Conservation (phyloP, 2,113 vertebrate species). For the Hystrix brachyura region DNA sequence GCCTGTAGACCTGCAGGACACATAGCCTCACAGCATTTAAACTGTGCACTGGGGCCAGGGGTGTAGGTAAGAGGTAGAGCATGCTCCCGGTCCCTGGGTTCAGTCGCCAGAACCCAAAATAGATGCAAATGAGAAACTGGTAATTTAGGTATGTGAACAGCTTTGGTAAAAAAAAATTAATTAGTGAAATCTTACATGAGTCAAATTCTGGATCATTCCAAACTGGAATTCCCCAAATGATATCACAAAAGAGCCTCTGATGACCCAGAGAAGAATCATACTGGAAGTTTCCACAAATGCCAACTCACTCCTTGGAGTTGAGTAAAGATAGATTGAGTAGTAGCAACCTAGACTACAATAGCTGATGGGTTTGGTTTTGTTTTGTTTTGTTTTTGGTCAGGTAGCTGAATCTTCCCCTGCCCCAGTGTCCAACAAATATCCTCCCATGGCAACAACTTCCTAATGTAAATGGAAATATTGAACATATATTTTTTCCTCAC, state of each 20-base stretch:
- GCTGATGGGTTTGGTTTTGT: not conserved
- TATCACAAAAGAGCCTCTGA: conserved; percentile 38
- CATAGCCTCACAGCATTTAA: not conserved
- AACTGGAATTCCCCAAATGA: conserved; percentile 72
- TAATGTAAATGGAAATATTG: not conserved
- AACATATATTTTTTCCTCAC: not conserved
- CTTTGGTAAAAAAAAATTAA: conserved; percentile 47
- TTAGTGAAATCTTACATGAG: not conserved
- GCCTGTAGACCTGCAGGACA: not conserved
- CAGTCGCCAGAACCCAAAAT: not conserved
- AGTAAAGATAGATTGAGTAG: conserved; percentile 12
- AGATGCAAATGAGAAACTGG: not conserved
- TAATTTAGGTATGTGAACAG: not conserved
- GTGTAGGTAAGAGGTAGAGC: not conserved
- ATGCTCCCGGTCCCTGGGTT: no score
- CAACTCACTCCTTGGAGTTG: conserved; percentile 29
- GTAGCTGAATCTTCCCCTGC: not conserved
- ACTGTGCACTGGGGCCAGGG: not conserved
- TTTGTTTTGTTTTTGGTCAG: not conserved
- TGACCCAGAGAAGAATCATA: conserved; percentile 66
- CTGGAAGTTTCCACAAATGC: conserved; percentile 79
- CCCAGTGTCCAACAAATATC: not conserved
- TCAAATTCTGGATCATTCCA: conserved; percentile 65
- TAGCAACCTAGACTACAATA: not conserved
- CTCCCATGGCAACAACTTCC: not conserved